These are phyloP conservation scores for Drosophila melanica DNA, from an alignment of 1,140 invertebrate species.

Conservation along the genomic window DNA sequence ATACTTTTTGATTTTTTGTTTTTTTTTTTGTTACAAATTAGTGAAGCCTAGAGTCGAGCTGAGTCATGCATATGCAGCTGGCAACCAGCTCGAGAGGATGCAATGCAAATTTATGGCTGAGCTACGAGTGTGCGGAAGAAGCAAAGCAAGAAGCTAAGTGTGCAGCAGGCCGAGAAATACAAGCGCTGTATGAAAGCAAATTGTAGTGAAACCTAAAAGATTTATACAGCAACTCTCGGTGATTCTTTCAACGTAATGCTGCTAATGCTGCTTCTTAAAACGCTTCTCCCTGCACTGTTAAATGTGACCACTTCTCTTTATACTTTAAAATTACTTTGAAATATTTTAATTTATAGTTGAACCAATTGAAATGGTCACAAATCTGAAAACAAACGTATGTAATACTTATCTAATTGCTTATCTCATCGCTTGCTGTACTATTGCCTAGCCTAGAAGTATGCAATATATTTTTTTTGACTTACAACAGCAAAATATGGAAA, in stretches of 20 bases:
- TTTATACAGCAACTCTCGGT: no score
- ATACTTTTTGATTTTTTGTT: background rate
- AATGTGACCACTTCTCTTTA: no score
- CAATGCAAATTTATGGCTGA: conserved; percentile 39
- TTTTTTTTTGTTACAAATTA: conserved; percentile 6
- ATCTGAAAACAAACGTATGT: no score
- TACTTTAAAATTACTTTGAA: no score
- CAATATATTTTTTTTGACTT: conserved; percentile 6
- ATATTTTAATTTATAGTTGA: no score
- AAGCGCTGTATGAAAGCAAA: no score
- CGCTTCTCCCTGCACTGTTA: no score
- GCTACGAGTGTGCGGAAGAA: background rate
- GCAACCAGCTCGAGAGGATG: conserved; percentile 20
- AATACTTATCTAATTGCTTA: no score
- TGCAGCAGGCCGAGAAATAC: background rate
- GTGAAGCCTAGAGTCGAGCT: conserved; percentile 17
- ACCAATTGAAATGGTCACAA: no score
- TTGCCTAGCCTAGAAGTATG: conserved; percentile 25
- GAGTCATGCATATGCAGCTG: conserved; percentile 53
- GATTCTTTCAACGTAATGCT: no score
- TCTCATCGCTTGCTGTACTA: background rate
- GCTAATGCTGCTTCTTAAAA: no score
- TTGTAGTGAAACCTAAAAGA: no score
- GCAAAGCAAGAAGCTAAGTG: background rate
- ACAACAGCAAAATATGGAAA: background rate